phyloP scores from a whole-genome alignment of 1,140 invertebrate genomes.

The Drepana arcuata region DNA sequence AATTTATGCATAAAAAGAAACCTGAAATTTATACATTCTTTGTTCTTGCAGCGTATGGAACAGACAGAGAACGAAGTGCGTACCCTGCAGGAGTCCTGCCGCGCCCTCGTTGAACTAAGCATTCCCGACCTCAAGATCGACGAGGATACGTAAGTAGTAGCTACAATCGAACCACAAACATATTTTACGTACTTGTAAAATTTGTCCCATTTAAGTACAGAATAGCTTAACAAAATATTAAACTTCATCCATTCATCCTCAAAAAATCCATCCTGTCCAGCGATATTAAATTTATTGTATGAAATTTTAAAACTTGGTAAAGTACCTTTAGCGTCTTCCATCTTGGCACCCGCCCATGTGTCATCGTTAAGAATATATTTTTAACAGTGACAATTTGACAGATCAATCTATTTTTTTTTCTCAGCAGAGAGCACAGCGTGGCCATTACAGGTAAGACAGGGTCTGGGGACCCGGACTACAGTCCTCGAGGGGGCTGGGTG shows the following conservation, averaged over 20 bases:
- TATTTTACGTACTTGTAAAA: too few species aligned
- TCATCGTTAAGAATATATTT: too few species aligned
- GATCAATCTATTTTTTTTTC: slow-evolving; percentile 18
- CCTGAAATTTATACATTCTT: too few species aligned
- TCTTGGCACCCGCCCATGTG: too few species aligned
- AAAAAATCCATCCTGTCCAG: too few species aligned
- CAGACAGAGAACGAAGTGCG: slow-evolving; percentile 86
- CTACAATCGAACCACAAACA: neutral
- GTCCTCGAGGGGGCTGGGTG: slow-evolving; percentile 75
- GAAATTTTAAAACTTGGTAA: too few species aligned
- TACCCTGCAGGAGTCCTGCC: slow-evolving; percentile 83
- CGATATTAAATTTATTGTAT: neutral
- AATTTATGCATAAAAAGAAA: too few species aligned
- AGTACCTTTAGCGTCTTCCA: too few species aligned
- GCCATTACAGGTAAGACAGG: slow-evolving; percentile 36
- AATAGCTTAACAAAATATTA: too few species aligned
- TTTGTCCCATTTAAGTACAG: too few species aligned
- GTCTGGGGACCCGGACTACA: slow-evolving; percentile 56
- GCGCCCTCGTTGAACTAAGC: slow-evolving; percentile 66
- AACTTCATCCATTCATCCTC: too few species aligned
- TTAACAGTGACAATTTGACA: neutral
- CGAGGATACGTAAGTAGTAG: slow-evolving; percentile 46
- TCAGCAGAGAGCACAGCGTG: slow-evolving; percentile 31
- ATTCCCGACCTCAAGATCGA: slow-evolving; percentile 55
- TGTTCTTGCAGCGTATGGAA: slow-evolving; percentile 75